Conservation (phyloP, 37 sponge, comb jelly and placozoan genomes). For the Hormiphora californensis region DNA sequence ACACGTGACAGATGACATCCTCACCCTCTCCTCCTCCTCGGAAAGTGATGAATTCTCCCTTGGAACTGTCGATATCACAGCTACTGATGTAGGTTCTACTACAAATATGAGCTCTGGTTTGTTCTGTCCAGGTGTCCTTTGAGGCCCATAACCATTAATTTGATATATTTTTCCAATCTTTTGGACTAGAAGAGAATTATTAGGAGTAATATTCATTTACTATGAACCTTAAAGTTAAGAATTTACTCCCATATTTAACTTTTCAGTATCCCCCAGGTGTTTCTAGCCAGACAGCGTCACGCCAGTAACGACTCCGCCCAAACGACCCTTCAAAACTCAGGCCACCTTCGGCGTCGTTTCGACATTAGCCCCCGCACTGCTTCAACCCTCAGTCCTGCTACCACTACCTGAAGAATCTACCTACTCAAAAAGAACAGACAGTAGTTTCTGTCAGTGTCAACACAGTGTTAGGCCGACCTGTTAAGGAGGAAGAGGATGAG, state of each 20-base stretch:
- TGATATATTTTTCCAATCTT: not conserved
- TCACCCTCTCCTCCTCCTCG: not conserved
- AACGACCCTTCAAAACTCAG: not conserved
- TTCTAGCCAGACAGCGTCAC: conserved; percentile 9
- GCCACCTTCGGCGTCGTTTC: conserved; percentile 28
- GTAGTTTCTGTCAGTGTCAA: too few relatives aligned
- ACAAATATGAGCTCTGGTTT: not conserved
- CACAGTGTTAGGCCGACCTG: too few relatives aligned
- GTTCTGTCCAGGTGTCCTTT: not conserved
- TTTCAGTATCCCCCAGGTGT: not conserved
- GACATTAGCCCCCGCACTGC: not conserved
- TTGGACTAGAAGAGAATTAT: not conserved
- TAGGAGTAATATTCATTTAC: not conserved
- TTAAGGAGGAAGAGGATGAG: too few relatives aligned
- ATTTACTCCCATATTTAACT: too few relatives aligned
- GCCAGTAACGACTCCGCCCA: not conserved
- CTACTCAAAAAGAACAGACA: not conserved
- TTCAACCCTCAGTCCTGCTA: not conserved
- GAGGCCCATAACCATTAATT: too few relatives aligned
- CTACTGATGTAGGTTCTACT: not conserved
- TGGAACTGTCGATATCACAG: conserved; percentile 27
- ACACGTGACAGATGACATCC: not conserved
- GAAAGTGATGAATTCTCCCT: not conserved
- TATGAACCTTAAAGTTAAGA: too few relatives aligned
- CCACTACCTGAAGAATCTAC: conserved; percentile 4